These are phyloP conservation scores for Ariopsis seemanni DNA, from an alignment of 2,113 vertebrate species.

Conservation along the genomic window DNA sequence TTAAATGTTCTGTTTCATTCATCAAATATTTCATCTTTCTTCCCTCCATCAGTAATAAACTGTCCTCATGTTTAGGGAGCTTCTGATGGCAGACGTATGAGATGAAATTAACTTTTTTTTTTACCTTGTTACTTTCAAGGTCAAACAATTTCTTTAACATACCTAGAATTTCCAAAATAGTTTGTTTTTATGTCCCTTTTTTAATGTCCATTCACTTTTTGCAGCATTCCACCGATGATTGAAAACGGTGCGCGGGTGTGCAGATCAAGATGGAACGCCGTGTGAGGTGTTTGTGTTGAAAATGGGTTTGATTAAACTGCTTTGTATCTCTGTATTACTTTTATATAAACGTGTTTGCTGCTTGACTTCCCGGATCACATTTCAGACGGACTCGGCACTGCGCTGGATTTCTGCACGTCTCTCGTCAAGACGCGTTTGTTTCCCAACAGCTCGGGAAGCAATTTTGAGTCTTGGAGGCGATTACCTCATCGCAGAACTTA, in stretches of 20 bases:
- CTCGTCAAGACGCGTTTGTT: conserved; percentile 1
- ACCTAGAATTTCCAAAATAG: background rate
- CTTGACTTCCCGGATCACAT: background rate
- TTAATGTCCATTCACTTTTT: background rate
- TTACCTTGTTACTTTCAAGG: background rate
- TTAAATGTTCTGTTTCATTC: background rate
- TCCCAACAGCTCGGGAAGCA: conserved; percentile 21
- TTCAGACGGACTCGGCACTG: background rate
- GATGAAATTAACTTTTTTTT: background rate
- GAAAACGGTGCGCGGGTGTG: background rate
- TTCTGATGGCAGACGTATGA: background rate
- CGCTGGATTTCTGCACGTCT: background rate
- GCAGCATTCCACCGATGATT: background rate
- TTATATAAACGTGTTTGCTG: background rate
- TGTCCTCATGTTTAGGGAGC: background rate
- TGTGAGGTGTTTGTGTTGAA: background rate
- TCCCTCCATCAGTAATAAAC: background rate
- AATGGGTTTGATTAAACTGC: background rate
- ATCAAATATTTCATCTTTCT: background rate
- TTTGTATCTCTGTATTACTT: background rate
- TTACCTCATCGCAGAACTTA: conserved; percentile 55
- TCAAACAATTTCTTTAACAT: background rate
- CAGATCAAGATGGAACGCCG: background rate
- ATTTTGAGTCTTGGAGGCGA: conserved; percentile 35
- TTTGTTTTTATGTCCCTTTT: background rate